Conservation (phyloP, 1,140 invertebrate genomes). For the Drosophila santomea region DNA sequence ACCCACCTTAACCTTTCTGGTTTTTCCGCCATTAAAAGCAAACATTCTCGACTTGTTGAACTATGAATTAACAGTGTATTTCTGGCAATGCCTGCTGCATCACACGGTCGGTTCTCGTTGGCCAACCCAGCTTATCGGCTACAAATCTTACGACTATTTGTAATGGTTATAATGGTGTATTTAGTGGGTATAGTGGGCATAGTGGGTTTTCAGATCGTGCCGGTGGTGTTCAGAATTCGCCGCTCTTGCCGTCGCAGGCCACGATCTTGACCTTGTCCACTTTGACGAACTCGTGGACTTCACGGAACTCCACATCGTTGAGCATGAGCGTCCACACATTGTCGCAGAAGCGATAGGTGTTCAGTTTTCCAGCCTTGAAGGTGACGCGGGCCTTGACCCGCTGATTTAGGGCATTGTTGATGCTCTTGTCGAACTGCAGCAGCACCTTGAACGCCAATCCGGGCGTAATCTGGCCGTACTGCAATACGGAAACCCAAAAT, state of each 20-base stretch:
- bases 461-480: slow-evolving; percentile 98
- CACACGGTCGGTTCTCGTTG: slow-evolving; percentile 19
- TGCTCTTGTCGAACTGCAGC: slow-evolving; percentile 98
- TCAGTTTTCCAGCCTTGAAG: slow-evolving; percentile 98
- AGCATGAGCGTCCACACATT: slow-evolving; percentile 99
- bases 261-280: slow-evolving; percentile 99
- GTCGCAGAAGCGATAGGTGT: slow-evolving; percentile 99
- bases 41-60: slow-evolving; percentile 8
- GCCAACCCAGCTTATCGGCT: slow-evolving; percentile 52
- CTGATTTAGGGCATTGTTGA: slow-evolving; percentile 96
- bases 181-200: not conserved
- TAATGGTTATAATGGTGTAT: slow-evolving; percentile 13
- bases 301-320: slow-evolving; percentile 98
- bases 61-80: slow-evolving; percentile 52
- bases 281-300: slow-evolving; percentile 96
- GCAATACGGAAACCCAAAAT: slow-evolving; percentile 84
- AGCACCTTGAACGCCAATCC: slow-evolving; percentile 96
- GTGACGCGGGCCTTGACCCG: slow-evolving; percentile 96
- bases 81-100: slow-evolving; percentile 29
- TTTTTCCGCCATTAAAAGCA: not conserved
- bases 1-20: too few relatives aligned
- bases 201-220: slow-evolving; percentile 2
- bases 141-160: slow-evolving; percentile 55
- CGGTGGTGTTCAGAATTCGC: slow-evolving; percentile 71
- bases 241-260: slow-evolving; percentile 99